A percentile compares a stretch with the other conserved stretches of the same genome.
These are phyloP conservation scores for Ormia ochracea DNA, from an alignment of 2,888 invertebrate genomes.

Conservation along the genomic window DNA sequence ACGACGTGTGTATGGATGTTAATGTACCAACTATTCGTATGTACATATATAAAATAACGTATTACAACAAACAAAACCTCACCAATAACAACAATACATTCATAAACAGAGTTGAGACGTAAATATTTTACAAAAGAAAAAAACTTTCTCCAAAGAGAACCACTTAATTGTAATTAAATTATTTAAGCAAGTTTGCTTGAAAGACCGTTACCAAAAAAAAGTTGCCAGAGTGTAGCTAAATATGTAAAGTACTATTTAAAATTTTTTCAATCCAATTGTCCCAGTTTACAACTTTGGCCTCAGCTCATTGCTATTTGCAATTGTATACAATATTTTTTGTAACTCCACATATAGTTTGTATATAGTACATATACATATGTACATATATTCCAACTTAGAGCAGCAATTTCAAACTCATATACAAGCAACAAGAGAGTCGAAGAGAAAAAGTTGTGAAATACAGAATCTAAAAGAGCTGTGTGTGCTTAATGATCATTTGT, in stretches of 20 bases:
- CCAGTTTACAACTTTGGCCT: neutral
- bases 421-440: neutral
- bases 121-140: constrained; percentile 15
- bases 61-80: constrained; percentile 1
- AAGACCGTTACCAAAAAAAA: constrained; percentile 5
- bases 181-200: constrained; percentile 42
- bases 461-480: constrained; percentile 16
- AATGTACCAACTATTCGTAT: too few species aligned
- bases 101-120: constrained; percentile 9
- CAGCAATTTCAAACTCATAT: neutral
- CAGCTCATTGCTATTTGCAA: too few species aligned
- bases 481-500: neutral
- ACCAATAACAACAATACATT: constrained; percentile 4
- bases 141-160: constrained; percentile 58
- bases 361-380: neutral
- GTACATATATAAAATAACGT: constrained; percentile 4
- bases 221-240: constrained; percentile 8
- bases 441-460: constrained; percentile 17
- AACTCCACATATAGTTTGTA: neutral
- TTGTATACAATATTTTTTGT: too few species aligned
- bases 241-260: neutral
- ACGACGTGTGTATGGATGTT: too few species aligned
- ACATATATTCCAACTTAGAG: constrained; percentile 4
- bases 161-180: constrained; percentile 9
- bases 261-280: neutral